Base-by-base conservation (phyloP, 2,888 invertebrate species). In the Mesorhabditis belari region DNA sequence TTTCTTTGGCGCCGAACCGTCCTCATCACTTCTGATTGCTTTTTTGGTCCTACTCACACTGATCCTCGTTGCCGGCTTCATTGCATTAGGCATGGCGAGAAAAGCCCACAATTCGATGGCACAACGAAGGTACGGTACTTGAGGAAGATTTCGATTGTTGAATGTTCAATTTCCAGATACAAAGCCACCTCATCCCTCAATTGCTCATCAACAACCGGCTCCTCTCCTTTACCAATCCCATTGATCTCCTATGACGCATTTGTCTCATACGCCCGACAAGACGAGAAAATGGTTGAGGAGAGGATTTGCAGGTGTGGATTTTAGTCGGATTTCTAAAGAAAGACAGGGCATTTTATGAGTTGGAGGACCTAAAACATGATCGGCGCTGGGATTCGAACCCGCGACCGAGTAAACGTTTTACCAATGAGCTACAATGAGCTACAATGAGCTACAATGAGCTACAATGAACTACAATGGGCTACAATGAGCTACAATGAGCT, bases 191-290 rank as follows among this genome's bases (percentile, higher is more conserved):
- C 68, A 21, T 76, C 77, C 2, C 59, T 79, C 56, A 76, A 77
- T 65, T 75, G 75, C 60, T 76, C 74, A n/a, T 68, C 76, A 24
- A 65, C 70, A 2, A 72, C 77, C 27, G 75, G 76, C 28, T 63
- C 67, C 12, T 70, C 71, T 1, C 75, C 76, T 9, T 62, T 73
- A 12, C 76, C 77, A 23, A 52, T 68, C 3, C 70, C 73, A 5
- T 69, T 77, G 12, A 63, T 79, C 28, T 64, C 69, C 28, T 49
- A 63, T 77, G 92, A 92, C 83, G 91, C 91, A 52, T 92, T 92
- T 83, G 87, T 92, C 70, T 89, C 90, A 82, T 92, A 92, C 84
- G 70, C 76, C 44, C 68, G 70, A 26, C 64, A 63, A 24, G 79
- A 79, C 57, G 77, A 77, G 59, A 69, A 72, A 50, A 64, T 68